Evolutionary conservation across 2,888 invertebrate genomes (phyloP), one percentile per base, ranked within the genome.

Genomic region (Pterostichus madidus): DNA sequence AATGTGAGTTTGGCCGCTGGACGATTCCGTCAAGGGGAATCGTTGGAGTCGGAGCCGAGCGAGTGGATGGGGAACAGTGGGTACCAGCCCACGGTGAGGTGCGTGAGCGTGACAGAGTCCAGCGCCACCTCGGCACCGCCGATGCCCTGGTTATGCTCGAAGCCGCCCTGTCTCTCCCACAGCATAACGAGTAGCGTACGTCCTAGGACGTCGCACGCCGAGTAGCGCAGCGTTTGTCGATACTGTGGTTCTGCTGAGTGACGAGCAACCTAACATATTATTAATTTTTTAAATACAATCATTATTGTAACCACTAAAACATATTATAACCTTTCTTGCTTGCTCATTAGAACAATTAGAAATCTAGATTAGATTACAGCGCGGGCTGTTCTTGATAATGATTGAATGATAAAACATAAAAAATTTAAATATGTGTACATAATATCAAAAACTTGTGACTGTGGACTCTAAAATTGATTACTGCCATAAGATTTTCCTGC

Each of bases 161-260:
- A 96, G 2, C 96, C 96, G 84, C 96, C 95, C 88, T 96, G 96
- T 84, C 96, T 94, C 88, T 97, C 97, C 97, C 98, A 98, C 73
- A 98, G 93, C 95, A 97, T 97, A 79, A 97, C 96, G 85, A 97
- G 94, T 85, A 98, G 92, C 84, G 95, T 95, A 81, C 97, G 93
- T 0, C 95, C 95, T 32, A 95, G 92, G 0, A 95, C 94, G 88
- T 96, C 95, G 87, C 93, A 93, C 13, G 94, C 93, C 91, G 94
- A 94, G 90, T 98, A 98, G 88, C 96, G 96, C 85, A 98, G 93
- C 46, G 96, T 97, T 90, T 97, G 97, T 83, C 96, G 94, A 91
- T 95, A 98, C 87, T 95, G 93, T 5, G 98, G 98, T 88, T 96
- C 96, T 82, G 94, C 94, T 75, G 95, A 94, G 87, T 96, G 96